A percentile compares a stretch with the other conserved stretches of the same genome.
Evolutionary conservation across 2,113 vertebrate species (phyloP).

Genomic region (Brachionichthys hirsutus): DNA sequence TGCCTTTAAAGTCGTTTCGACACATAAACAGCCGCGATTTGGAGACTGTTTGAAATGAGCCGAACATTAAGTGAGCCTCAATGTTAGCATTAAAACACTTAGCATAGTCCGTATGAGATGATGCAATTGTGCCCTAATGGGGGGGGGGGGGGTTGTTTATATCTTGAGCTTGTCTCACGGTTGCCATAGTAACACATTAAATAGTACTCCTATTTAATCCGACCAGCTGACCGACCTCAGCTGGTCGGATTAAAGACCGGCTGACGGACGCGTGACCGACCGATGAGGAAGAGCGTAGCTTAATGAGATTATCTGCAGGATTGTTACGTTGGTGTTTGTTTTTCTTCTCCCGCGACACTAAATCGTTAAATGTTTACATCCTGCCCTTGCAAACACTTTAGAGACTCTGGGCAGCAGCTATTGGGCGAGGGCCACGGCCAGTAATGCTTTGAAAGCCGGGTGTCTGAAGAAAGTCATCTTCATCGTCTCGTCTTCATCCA

Average conservation of each 20-base stretch:
- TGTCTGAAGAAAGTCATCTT: too few species aligned
- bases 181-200: slow-evolving; percentile 50
- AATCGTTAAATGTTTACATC: slow-evolving; percentile 12
- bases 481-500: too few species aligned
- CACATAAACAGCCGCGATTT: background rate
- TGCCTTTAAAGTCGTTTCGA: slow-evolving; percentile 33
- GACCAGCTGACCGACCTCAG: slow-evolving; percentile 22
- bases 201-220: slow-evolving; percentile 29
- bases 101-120: too few species aligned
- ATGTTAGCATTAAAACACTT: too few species aligned
- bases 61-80: too few species aligned
- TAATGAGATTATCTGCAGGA: slow-evolving; percentile 9
- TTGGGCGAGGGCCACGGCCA: slow-evolving; percentile 9
- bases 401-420: background rate
- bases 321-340: slow-evolving; percentile 16
- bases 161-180: slow-evolving; percentile 37
- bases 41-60: background rate
- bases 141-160: slow-evolving; percentile 17
- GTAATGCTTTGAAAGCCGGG: too few species aligned
- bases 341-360: slow-evolving; percentile 21
- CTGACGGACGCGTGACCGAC: slow-evolving; percentile 11
- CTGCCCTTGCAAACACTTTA: background rate
- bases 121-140: slow-evolving; percentile 20
- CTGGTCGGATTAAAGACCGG: slow-evolving; percentile 19
- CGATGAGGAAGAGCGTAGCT: background rate